Conservation (phyloP, 2,888 invertebrate genomes). For the Scaptomyza flava region DNA sequence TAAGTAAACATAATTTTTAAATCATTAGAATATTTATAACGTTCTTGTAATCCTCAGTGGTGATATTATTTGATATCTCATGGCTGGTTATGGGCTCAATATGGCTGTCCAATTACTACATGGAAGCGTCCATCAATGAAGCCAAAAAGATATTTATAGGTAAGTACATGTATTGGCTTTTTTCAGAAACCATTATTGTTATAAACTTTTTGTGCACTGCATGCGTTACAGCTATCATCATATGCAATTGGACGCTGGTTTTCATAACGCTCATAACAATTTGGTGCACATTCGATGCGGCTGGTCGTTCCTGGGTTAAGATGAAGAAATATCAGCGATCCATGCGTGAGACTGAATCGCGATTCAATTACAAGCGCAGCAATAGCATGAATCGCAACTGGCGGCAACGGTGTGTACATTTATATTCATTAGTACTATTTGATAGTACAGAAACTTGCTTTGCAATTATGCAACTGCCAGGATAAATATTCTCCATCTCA, state of each 20-base stretch:
- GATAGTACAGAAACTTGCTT: neutral
- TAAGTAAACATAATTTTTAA: conserved; percentile 84
- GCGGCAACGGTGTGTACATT: conserved; percentile 89
- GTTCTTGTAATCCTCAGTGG: conserved; percentile 85
- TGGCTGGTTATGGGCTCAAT: conserved; percentile 90
- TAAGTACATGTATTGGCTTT: conserved; percentile 82
- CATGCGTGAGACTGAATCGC: conserved; percentile 90
- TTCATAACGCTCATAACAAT: conserved; percentile 90
- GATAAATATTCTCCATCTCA: neutral
- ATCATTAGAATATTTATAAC: neutral
- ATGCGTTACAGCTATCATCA: conserved; percentile 87
- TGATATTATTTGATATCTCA: conserved; percentile 90
- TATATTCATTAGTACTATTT: neutral
- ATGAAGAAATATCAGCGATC: conserved; percentile 94
- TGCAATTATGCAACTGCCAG: neutral
- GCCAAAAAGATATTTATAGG: conserved; percentile 91
- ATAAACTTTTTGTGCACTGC: neutral
- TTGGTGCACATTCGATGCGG: conserved; percentile 94
- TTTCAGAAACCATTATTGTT: neutral
- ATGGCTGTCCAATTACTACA: conserved; percentile 89
- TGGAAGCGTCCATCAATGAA: conserved; percentile 88
- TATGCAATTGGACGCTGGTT: conserved; percentile 91
- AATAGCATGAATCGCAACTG: conserved; percentile 92
- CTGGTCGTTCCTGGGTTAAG: conserved; percentile 95
- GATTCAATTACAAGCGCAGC: conserved; percentile 90